Conservation (phyloP, 2,888 invertebrate species). For the Synanthedon tipuliformis region DNA sequence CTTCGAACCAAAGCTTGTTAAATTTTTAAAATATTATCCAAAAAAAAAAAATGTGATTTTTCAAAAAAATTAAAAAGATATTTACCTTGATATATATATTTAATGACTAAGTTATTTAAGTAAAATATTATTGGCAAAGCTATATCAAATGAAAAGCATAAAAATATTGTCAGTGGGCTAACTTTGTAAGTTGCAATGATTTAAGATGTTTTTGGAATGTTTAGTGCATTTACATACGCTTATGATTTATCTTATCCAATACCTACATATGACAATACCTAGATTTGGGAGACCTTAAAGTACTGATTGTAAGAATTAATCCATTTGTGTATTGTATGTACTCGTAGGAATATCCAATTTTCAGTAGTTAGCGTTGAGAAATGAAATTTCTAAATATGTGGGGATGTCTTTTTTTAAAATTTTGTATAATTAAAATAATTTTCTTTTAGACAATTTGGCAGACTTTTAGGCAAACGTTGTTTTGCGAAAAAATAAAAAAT, state of each 20-base stretch:
- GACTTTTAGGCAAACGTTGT: no score
- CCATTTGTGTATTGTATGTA: conserved; percentile 8
- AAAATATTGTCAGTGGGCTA: no score
- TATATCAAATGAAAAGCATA: background rate
- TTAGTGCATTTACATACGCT: background rate
- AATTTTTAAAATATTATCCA: conserved; percentile 1
- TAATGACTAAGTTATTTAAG: conserved; percentile 7
- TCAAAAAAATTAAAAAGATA: background rate
- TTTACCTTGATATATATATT: no score
- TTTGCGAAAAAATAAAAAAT: no score
- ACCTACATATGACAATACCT: conserved; percentile 29
- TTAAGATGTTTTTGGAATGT: background rate
- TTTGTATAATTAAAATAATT: no score
- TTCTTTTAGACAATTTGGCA: no score
- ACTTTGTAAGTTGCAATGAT: no score
- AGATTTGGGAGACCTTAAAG: conserved; percentile 29
- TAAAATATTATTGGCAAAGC: conserved; percentile 13
- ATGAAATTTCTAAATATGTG: conserved; percentile 5
- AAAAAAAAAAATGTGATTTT: background rate
- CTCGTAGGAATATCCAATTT: conserved; percentile 30
- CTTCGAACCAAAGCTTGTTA: conserved; percentile 2
- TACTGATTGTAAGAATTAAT: conserved; percentile 33
- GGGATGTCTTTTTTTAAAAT: no score
- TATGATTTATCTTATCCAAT: conserved; percentile 13
- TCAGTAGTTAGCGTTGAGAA: conserved; percentile 23